Base-by-base conservation (phyloP, 2,888 invertebrate genomes). In the Byasa hedistus region DNA sequence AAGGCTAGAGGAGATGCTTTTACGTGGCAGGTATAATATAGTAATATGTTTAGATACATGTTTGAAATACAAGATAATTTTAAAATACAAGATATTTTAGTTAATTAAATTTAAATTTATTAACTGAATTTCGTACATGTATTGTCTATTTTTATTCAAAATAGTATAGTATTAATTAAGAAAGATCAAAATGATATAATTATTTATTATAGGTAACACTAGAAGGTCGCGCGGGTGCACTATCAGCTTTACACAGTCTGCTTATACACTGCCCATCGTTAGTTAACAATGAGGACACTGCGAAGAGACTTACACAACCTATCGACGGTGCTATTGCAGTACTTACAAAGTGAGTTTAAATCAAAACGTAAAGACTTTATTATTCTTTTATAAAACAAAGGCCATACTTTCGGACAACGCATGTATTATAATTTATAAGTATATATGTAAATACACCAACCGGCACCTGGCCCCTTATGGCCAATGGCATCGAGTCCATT, bases 261-360 rank as follows among this genome's bases (percentile, higher is more conserved):
- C 89, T 99, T 55, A 92, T 96, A 44, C 96, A 98, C 84, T 99
- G 98, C 77, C 96, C 97, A 0, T 97, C 98, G 72, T 89, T 99
- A 68, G 94, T 98, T 2, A 97, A 96, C 67, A 98, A 98, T 70
- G 99, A 99, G 76, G 97, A 98, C 68, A 96, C 96, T 1, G 93
- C 97, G 59, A 94, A 98, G 79, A 91, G 99, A 65, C 91, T 99
- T 24, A 95, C 96, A 7, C 92, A 92, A 71, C 99, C 99, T 0
- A 96, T 99, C 65, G 99, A 99, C 86, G 97, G 98, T 74, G 98
- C 99, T 17, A 93, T 99, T 24, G 96, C 97, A 58, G 98, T 99
- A 94, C 93, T 99, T 71, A 95, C 97, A 51, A 98, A 98, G 98
- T 98, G 92, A 93, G 94, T 85, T 62, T 24, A 4, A 22, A 23